Evolutionary conservation across 2,797 vertebrate genomes (phyloP), one percentile per base, ranked within the genome.

Genomic region (Anguilla anguilla): DNA sequence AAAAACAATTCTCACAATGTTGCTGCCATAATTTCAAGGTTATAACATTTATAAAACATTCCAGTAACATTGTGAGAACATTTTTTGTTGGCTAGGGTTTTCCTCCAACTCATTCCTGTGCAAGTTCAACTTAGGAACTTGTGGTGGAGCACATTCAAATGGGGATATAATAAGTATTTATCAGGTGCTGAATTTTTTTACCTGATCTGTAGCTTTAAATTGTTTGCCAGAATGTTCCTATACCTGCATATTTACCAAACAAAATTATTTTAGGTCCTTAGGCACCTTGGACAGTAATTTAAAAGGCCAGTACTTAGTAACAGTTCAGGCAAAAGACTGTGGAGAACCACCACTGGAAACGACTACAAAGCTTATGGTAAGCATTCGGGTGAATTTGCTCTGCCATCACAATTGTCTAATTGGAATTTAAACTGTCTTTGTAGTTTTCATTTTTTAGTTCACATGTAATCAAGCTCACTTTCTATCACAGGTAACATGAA

Each of bases 271-370:
- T 92, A 99, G 98, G 89, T 94, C 97, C 31, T 91, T 90, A 0
- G 95, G 94, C 88, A 91, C 59, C 77, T 96, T 98, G 0, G 95
- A 97, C 3, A 82, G 88, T 2, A 93, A 87, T 0, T 92, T 96
- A 88, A 96, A 96, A 92, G 99, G 98, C 28, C 97, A 94, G 86
- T 99, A 98, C 93, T 89, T 96, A 90, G 94, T 99, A 74, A 96
- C 91, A 0, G 95, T 99, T 39, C 69, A 69, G n/a, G 98, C 96
- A 9, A 92, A 0, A 39, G 97, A 99, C 6, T 0, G 7, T 0
- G 94, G 92, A 0, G 84, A 59, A 2, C 93, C 77, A 46, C 17
- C 77, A 46, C 77, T 96, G 39, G 91, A 1, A 79, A 84, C 88
- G 19, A 91, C 28, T 31, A 94, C 88, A 0, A 51, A 88, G 0